Conservation (phyloP, 1,140 invertebrate species). For the Aradophagus sp. region DNA sequence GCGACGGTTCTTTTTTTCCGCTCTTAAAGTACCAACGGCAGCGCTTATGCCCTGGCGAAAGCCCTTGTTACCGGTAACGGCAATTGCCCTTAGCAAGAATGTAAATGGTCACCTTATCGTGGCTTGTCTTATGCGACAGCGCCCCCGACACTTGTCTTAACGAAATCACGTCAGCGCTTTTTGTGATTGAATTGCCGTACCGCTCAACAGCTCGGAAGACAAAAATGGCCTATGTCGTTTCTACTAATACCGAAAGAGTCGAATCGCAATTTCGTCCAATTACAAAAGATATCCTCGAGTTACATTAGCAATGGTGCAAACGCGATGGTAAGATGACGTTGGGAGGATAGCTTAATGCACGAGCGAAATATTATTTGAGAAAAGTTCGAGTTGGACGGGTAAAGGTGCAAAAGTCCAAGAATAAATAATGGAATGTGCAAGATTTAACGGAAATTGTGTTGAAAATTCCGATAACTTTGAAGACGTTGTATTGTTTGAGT, state of each 20-base stretch:
- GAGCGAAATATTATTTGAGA: too few relatives aligned
- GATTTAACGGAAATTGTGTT: too few relatives aligned
- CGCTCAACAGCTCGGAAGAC: conserved; percentile 48
- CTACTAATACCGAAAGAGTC: conserved; percentile 23
- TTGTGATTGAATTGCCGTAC: conserved; percentile 56
- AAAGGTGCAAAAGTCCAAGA: too few relatives aligned
- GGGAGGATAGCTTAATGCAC: not conserved
- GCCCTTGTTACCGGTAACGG: conserved; percentile 65
- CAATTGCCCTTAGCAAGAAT: conserved; percentile 65
- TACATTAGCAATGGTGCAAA: conserved; percentile 4
- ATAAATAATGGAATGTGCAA: too few relatives aligned
- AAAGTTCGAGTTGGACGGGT: too few relatives aligned
- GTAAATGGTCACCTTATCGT: conserved; percentile 68
- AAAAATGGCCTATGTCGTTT: conserved; percentile 51
- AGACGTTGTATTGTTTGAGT: too few relatives aligned
- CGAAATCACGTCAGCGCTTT: conserved; percentile 57
- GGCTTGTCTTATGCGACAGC: conserved; percentile 39
- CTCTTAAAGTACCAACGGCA: conserved; percentile 21
- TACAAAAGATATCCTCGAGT: conserved; percentile 31
- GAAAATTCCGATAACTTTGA: too few relatives aligned
- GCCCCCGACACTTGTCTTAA: conserved; percentile 47
- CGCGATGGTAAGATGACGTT: not conserved
- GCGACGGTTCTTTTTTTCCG: conserved; percentile 18
- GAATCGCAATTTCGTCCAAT: conserved; percentile 27
- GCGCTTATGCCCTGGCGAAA: conserved; percentile 22